Conservation (phyloP, 2,797 vertebrate species). For the Parauchenoglanis punctatus region DNA sequence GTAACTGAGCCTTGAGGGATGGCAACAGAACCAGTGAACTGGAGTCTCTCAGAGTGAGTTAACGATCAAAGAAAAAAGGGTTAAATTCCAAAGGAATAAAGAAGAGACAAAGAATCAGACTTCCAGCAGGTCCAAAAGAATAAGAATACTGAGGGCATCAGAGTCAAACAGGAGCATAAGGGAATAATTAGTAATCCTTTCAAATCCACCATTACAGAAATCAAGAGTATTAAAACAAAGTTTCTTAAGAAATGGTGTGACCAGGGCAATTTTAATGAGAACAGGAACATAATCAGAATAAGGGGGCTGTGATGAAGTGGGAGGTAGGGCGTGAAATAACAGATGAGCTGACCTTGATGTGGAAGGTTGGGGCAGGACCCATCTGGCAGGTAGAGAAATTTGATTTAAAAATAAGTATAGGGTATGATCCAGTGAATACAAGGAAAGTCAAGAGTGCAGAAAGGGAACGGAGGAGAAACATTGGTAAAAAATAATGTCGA, state of each 20-base stretch:
- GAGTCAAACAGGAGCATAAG: neutral
- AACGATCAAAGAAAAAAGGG: neutral
- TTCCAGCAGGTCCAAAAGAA: neutral
- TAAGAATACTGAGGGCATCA: neutral
- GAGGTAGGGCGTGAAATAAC: neutral
- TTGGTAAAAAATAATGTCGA: too few species aligned
- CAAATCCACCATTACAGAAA: neutral
- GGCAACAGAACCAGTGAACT: neutral
- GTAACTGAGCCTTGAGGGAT: neutral
- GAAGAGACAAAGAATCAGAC: neutral
- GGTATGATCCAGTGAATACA: neutral
- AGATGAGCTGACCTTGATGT: conserved; percentile 8
- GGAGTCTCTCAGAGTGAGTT: neutral
- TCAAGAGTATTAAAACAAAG: neutral
- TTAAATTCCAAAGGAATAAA: neutral
- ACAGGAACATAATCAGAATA: neutral
- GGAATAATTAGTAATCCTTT: neutral
- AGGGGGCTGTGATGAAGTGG: neutral
- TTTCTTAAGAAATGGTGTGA: neutral
- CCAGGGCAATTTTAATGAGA: neutral
- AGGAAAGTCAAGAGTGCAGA: too few species aligned
- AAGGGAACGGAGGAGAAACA: neutral
- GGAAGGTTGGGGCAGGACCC: neutral
- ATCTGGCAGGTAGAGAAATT: neutral
- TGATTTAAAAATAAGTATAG: neutral